Base-by-base conservation (phyloP, 2,113 vertebrate genomes). In the Erythrocercus mccallii region DNA sequence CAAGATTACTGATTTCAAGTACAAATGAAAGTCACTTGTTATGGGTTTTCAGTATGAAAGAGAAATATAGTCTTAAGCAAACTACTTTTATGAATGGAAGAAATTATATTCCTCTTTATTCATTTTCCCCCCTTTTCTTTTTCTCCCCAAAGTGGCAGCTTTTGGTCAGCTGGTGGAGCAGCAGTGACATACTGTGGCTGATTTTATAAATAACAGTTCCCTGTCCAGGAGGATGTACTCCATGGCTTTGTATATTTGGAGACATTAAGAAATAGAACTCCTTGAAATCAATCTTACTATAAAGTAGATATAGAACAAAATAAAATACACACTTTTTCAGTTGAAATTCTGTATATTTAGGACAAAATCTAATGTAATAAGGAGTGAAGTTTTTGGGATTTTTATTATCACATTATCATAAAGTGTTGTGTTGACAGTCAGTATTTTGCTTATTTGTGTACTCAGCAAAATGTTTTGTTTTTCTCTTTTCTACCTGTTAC, bases 141-240 rank as follows among this genome's bases (percentile, higher is more conserved):
- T 37, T 9, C 13, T 20, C 1, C 14, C 20, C 0, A 2, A 33
- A 61, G 42, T 44, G 24, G 31, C 37, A 1, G 12, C 27, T 31
- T 94, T 71, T 92, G 88, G 72, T 78, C 69, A 91, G 74, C 65
- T 83, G 62, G 71, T 97, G 95, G 94, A 97, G 92, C 90, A 95
- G 91, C 81, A 97, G 97, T 96, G 97, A 97, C 96, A 94, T 95
- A 38, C 90, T 90, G 88, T 97, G 96, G 95, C 74, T 92, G 56
- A 47, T 71, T 89, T 81, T 73, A 64, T 95, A 94, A 95, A 94
- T 89, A 76, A 91, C 86, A 95, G 44, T n/a, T 94, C 12, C 47
- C 53, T 94, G 9, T 60, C 81, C 47, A 10, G 73, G 24, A 92
- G 15, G 31, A 61, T 47, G 57, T 72, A 24, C n/a, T 92, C 30